Conservation (phyloP, 2,888 invertebrate genomes). For the Apoda limacodes region DNA sequence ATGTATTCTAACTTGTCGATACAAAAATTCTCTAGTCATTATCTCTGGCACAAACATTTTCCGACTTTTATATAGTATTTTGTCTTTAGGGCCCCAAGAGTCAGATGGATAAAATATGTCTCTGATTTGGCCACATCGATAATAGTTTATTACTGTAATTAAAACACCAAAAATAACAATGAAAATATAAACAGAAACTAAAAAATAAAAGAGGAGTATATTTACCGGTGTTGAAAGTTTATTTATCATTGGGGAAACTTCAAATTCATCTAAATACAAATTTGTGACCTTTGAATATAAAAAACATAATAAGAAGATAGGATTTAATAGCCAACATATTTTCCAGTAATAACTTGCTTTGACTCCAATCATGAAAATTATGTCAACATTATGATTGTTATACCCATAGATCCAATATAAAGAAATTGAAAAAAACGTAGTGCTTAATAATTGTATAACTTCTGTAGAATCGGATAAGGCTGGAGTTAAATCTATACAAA, state of each 20-base stretch:
- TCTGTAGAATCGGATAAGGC: slow-evolving; percentile 35
- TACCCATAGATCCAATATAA: slow-evolving; percentile 55
- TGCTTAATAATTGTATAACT: slow-evolving; percentile 39
- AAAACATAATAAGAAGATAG: slow-evolving; percentile 29
- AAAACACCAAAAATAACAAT: slow-evolving; percentile 32
- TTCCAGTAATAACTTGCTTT: slow-evolving; percentile 52
- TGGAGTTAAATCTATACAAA: slow-evolving; percentile 44
- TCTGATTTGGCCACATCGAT: slow-evolving; percentile 19
- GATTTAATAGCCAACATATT: slow-evolving; percentile 41
- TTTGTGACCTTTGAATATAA: slow-evolving; percentile 26
- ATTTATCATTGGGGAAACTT: slow-evolving; percentile 27
- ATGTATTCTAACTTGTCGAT: slow-evolving; percentile 52
- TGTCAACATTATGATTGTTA: slow-evolving; percentile 46
- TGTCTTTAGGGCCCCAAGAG: slow-evolving; percentile 50
- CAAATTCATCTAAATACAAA: slow-evolving; percentile 22
- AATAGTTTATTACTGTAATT: slow-evolving; percentile 27
- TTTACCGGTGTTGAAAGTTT: slow-evolving; percentile 23
- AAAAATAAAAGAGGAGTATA: slow-evolving; percentile 29
- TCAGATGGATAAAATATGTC: slow-evolving; percentile 29
- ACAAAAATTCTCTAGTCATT: slow-evolving; percentile 62
- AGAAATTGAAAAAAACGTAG: slow-evolving; percentile 39
- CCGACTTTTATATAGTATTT: slow-evolving; percentile 44
- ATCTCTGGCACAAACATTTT: slow-evolving; percentile 61
- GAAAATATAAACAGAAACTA: slow-evolving; percentile 30
- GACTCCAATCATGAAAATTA: slow-evolving; percentile 58